phyloP scores from a whole-genome alignment of 1,140 invertebrate genomes.

The Brachionus sp. region DNA sequence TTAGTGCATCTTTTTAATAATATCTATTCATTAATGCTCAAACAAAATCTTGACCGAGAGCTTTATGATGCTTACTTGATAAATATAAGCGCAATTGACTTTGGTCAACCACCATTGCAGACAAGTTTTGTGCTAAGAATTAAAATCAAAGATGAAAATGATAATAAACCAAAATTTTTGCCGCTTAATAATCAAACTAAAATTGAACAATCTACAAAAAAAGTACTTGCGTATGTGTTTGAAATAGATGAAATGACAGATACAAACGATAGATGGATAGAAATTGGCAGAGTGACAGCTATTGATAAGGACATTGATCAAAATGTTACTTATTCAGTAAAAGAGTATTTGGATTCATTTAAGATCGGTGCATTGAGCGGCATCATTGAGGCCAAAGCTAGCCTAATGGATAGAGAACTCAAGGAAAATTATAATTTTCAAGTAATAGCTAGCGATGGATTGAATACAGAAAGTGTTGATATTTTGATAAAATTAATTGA shows the following conservation, averaged over 20 bases:
- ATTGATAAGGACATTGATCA: not conserved
- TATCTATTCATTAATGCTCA: conserved; percentile 39
- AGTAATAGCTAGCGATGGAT: not conserved
- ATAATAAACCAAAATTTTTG: conserved; percentile 31
- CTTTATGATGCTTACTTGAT: not conserved
- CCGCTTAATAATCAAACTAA: not conserved
- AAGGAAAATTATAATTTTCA: not conserved
- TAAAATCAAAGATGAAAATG: conserved; percentile 35
- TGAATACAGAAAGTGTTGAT: not conserved
- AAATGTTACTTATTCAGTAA: not conserved
- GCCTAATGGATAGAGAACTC: conserved; percentile 8
- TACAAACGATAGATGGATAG: not conserved
- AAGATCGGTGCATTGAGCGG: not conserved
- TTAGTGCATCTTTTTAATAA: conserved; percentile 30
- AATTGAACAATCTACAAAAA: not conserved
- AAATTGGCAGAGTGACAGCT: conserved; percentile 22
- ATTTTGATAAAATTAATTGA: conserved; percentile 20
- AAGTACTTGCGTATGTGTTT: not conserved
- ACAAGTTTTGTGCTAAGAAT: not conserved
- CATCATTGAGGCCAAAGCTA: not conserved
- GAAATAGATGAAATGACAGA: not conserved
- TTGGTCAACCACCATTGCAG: not conserved
- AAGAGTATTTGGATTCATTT: not conserved
- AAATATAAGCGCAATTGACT: conserved; percentile 12
- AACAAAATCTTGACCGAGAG: conserved; percentile 33